A percentile compares a stretch with the other conserved stretches of the same genome.
These are phyloP conservation scores for Phoenicopterus ruber DNA, from an alignment of 2,113 vertebrate genomes.

Conservation along the genomic window DNA sequence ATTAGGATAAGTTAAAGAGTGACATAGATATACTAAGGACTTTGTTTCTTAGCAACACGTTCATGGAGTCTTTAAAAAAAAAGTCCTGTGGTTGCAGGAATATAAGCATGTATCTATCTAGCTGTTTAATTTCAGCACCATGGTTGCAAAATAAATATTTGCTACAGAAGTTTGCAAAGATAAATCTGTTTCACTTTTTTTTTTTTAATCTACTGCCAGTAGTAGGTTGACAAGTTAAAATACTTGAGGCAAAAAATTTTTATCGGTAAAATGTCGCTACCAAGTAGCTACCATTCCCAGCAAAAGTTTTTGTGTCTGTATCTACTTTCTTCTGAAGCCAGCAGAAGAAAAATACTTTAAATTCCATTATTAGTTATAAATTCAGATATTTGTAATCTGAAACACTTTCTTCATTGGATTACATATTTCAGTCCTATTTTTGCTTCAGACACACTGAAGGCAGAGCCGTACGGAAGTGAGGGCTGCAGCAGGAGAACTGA, in stretches of 20 bases:
- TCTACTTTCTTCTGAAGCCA: background rate
- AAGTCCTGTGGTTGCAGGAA: background rate
- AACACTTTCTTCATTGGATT: background rate
- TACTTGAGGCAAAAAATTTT: background rate
- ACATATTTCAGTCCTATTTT: background rate
- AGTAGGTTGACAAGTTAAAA: background rate
- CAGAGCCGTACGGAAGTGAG: background rate
- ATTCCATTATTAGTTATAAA: background rate
- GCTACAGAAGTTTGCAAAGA: background rate
- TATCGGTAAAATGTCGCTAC: background rate
- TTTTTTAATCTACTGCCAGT: background rate
- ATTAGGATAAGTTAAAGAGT: background rate
- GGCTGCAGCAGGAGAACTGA: background rate
- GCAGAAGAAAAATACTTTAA: background rate
- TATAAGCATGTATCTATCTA: slow-evolving; percentile 11
- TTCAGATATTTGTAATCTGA: background rate
- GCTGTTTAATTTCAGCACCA: slow-evolving; percentile 32
- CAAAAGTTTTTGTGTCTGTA: background rate
- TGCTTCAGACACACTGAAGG: background rate
- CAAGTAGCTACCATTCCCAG: background rate
- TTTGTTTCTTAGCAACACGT: slow-evolving; percentile 7
- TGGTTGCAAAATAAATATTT: slow-evolving; percentile 56
- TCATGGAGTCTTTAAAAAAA: background rate
- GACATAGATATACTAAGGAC: background rate
- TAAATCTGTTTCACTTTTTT: background rate